Evolutionary conservation across 2,797 vertebrate genomes (phyloP).

Genomic region (Scyliorhinus canicula): DNA sequence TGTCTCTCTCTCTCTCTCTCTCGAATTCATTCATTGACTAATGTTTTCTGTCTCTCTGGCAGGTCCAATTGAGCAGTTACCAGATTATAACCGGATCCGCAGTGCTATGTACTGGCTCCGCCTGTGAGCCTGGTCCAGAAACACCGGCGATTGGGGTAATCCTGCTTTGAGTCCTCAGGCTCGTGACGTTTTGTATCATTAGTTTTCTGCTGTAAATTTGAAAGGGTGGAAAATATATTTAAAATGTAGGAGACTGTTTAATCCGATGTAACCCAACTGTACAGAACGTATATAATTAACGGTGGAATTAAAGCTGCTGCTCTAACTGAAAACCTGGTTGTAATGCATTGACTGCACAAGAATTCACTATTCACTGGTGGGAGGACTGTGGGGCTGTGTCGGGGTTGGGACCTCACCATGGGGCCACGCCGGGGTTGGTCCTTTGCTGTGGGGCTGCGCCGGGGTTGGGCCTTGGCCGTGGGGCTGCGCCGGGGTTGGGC

Average conservation of each 20-base stretch:
- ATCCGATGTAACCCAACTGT: not conserved
- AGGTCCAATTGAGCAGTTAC: slow-evolving; percentile 88
- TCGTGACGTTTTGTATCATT: not conserved
- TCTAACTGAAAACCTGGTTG: not conserved
- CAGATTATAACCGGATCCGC: slow-evolving; percentile 94
- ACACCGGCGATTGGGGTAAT: too few relatives aligned
- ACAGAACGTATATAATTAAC: slow-evolving; percentile 7
- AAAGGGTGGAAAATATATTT: not conserved
- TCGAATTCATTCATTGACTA: not conserved
- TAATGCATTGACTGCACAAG: not conserved
- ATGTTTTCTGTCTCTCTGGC: slow-evolving; percentile 24
- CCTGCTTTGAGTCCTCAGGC: not conserved
- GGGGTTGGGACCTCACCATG: too few relatives aligned
- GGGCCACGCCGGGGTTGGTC: too few relatives aligned
- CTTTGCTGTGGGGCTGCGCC: too few relatives aligned
- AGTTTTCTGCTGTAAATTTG: not conserved
- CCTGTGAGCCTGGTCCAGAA: slow-evolving; percentile 59
- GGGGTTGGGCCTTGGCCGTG: too few relatives aligned
- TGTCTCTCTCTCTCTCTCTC: too few relatives aligned
- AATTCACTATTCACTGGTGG: not conserved
- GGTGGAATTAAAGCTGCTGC: not conserved
- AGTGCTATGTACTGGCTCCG: slow-evolving; percentile 94
- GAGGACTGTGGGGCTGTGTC: too few relatives aligned
- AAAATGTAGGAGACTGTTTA: not conserved
- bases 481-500: too few relatives aligned